Evolutionary conservation across 1,140 invertebrate species (phyloP), one percentile per base, ranked within the genome.

Genomic region (Meteorus sp.): DNA sequence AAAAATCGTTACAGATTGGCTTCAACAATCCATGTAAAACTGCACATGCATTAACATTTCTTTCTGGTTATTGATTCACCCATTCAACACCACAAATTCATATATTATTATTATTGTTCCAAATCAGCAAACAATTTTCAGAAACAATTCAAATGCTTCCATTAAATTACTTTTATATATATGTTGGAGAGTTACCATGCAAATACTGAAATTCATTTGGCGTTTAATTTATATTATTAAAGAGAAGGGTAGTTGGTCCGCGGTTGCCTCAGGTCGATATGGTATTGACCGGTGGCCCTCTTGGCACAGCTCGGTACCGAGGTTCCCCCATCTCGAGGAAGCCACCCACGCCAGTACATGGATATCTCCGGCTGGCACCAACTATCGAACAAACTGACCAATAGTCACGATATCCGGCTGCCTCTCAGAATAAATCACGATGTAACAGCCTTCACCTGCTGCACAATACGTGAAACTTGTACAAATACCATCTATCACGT

Each of bases 321-420:
- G 75, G 78, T 69, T 71, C 62, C 60, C 58, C 56, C 27, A 33
- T 19, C 33, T 29, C 19, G 31, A 47, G 37, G 35, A 19, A 53
- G 27, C 45, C 41, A 51, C 63, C 35, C n/a, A n/a, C 15, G 13
- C 60, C 43, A 27, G 31, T 55, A 52, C 45, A 39, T 33, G 76
- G 71, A 70, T 70, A 77, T 74, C 73, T 65, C 74, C 71, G 73
- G 73, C 77, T 79, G 75, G 78, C 73, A 80, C 78, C 76, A 68
- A 79, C 76, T 80, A 80, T 80, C 73, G 78, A 80, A 80, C 78
- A 80, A 80, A 79, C 78, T 80, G 78, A 80, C 78, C 77, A 80
- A 71, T 76, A 78, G 78, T 80, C 77, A 80, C 78, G 78, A 80
- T 77, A 80, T 74, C 71, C 72, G 48, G 54, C 9, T 44, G 56